phyloP scores from a whole-genome alignment of 2,113 vertebrate species.

The Hemiprocne comata region DNA sequence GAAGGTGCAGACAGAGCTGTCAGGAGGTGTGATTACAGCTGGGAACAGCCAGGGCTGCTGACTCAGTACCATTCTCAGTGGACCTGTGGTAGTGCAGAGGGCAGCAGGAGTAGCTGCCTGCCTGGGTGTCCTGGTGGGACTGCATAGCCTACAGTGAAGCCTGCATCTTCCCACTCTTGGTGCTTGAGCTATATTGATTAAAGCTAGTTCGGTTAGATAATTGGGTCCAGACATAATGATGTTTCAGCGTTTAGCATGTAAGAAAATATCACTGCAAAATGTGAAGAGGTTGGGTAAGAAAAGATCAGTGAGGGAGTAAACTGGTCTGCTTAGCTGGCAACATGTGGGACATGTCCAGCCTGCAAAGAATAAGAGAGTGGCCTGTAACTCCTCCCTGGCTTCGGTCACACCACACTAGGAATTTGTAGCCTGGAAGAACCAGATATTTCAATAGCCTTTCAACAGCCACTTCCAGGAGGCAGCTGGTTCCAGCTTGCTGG shows the following conservation, averaged over 20 bases:
- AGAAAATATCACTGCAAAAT: background rate
- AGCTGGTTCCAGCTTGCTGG: background rate
- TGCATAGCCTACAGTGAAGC: background rate
- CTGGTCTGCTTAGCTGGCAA: background rate
- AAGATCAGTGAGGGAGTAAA: background rate
- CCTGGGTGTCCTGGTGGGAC: background rate
- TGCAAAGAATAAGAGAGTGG: background rate
- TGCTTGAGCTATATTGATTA: background rate
- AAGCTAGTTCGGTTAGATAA: background rate
- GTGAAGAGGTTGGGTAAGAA: background rate
- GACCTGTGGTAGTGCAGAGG: rapidly evolving
- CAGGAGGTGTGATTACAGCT: background rate
- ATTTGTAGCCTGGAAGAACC: background rate
- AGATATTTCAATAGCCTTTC: background rate
- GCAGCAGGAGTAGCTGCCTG: background rate
- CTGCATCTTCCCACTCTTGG: background rate
- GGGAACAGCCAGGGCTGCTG: background rate
- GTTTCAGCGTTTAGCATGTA: background rate
- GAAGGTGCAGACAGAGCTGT: background rate
- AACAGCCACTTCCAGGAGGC: background rate
- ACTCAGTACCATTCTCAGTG: rapidly evolving
- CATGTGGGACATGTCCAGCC: background rate
- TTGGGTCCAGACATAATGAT: background rate
- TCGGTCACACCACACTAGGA: rapidly evolving
- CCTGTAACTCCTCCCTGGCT: background rate